A percentile compares a stretch with the other conserved stretches of the same genome.
These are phyloP conservation scores for Aptenodytes patagonicus DNA, from an alignment of 2,113 vertebrate species.

Conservation along the genomic window DNA sequence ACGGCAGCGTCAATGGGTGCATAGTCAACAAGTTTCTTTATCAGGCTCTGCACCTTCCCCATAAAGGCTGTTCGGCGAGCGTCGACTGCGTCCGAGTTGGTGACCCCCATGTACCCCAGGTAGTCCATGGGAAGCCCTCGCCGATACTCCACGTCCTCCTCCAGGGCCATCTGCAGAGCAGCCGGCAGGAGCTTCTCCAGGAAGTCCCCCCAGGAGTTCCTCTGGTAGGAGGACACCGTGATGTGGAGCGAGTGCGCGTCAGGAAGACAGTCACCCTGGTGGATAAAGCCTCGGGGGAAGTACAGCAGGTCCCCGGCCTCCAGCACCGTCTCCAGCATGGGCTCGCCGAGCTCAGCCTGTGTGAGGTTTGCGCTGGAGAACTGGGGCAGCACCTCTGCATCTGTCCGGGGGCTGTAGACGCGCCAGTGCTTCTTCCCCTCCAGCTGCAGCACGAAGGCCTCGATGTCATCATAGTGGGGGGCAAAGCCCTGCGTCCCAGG, in stretches of 20 bases:
- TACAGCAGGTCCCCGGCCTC: conserved; percentile 93
- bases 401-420: conserved; percentile 86
- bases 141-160: conserved; percentile 91
- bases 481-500: conserved; percentile 93
- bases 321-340: conserved; percentile 86
- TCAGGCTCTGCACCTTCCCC: conserved; percentile 77
- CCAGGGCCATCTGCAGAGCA: conserved; percentile 88
- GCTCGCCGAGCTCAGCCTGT: conserved; percentile 83
- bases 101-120: conserved; percentile 89
- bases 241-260: conserved; percentile 89
- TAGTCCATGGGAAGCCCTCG: conserved; percentile 89
- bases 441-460: conserved; percentile 94
- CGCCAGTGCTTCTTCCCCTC: conserved; percentile 96
- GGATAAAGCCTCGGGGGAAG: conserved; percentile 94
- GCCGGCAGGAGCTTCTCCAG: conserved; percentile 88
- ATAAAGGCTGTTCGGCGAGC: conserved; percentile 80
- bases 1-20: conserved; percentile 91
- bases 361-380: conserved; percentile 81
- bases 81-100: conserved; percentile 85
- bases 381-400: conserved; percentile 56
- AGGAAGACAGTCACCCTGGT: conserved; percentile 89
- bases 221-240: conserved; percentile 93
- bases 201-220: conserved; percentile 93
- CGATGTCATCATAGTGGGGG: conserved; percentile 97
- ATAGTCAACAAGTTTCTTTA: conserved; percentile 82